These are phyloP conservation scores for Sminthurinus aureus DNA, from an alignment of 2,888 invertebrate species.

Conservation along the genomic window DNA sequence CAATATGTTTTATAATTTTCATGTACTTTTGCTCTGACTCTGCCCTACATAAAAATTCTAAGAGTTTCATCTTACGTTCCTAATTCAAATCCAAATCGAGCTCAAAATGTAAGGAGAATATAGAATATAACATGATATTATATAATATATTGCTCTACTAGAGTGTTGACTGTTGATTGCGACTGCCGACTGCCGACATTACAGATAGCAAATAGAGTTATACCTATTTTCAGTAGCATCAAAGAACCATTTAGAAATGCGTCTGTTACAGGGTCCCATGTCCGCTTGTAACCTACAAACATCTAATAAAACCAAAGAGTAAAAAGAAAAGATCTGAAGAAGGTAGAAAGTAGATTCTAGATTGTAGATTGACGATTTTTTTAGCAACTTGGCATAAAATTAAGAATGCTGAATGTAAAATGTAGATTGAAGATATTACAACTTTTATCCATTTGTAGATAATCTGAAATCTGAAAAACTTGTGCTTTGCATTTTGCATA, in stretches of 20 bases:
- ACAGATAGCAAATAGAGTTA: not conserved
- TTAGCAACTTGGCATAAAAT: not conserved
- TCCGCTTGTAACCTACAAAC: constrained; percentile 75
- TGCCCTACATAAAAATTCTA: too few species aligned
- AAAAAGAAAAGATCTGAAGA: not conserved
- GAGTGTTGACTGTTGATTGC: not conserved
- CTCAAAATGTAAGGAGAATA: not conserved
- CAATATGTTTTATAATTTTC: too few species aligned
- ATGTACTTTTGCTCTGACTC: too few species aligned
- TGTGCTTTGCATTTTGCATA: too few species aligned
- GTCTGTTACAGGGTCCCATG: constrained; percentile 75
- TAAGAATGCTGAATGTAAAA: constrained; percentile 9
- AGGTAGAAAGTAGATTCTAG: too few species aligned
- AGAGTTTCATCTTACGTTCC: too few species aligned
- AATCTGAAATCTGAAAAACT: too few species aligned
- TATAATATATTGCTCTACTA: too few species aligned
- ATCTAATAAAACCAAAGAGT: constrained; percentile 66
- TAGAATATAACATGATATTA: not conserved
- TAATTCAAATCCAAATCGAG: not conserved
- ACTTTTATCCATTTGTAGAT: too few species aligned
- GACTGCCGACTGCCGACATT: not conserved
- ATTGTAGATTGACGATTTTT: too few species aligned
- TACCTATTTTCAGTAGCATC: constrained; percentile 63
- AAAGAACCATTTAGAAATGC: constrained; percentile 76
- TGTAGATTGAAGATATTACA: not conserved